A percentile compares a stretch with the other conserved stretches of the same genome.
phyloP scores from a whole-genome alignment of 2,113 vertebrate genomes.

The Tautogolabrus adspersus region DNA sequence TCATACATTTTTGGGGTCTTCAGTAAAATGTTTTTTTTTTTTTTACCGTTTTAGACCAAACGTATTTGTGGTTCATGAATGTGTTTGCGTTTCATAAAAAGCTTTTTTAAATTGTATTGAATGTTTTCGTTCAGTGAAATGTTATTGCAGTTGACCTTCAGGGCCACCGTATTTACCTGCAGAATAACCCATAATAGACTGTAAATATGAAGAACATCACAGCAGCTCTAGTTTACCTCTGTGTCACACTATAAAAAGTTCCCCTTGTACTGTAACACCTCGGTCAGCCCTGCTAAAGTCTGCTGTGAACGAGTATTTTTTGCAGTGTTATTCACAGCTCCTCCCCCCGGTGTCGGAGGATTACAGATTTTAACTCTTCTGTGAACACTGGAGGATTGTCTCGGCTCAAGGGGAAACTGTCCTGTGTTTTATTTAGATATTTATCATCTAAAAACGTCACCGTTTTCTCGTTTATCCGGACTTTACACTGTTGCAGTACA shows the following conservation, averaged over 20 bases:
- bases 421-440: not conserved
- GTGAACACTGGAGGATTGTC: slow-evolving; percentile 9
- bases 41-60: too few species aligned
- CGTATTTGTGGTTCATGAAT: too few species aligned
- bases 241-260: slow-evolving; percentile 31
- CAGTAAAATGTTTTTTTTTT: too few species aligned
- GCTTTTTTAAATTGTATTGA: too few species aligned
- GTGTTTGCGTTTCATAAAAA: too few species aligned
- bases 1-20: too few species aligned
- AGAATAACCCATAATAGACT: not conserved
- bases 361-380: slow-evolving; percentile 48
- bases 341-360: slow-evolving; percentile 67
- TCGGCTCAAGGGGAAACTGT: not conserved
- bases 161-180: too few species aligned
- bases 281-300: fast-evolving
- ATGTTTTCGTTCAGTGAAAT: too few species aligned
- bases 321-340: slow-evolving; percentile 54
- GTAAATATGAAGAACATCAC: not conserved
- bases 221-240: slow-evolving; percentile 13
- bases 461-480: not conserved
- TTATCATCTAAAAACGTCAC: not conserved
- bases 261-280: fast-evolving
- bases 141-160: too few species aligned
- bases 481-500: not conserved
- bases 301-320: not conserved